Percentiles rank a stretch among this genome's conserved stretches.
phyloP scores from a whole-genome alignment of 2,888 invertebrate species.

The Diaprepes abbreviatus region DNA sequence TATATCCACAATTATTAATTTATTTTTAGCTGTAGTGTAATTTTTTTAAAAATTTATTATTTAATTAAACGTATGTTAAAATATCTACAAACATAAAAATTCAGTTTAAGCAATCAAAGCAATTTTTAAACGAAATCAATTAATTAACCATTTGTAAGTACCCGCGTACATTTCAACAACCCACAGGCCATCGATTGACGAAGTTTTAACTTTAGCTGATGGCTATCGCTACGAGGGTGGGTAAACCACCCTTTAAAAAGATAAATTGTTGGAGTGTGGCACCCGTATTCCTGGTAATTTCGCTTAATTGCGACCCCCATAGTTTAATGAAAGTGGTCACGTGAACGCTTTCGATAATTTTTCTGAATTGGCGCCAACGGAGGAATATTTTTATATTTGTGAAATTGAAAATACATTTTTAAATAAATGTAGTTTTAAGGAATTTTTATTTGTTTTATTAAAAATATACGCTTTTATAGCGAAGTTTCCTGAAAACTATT shows the following conservation, averaged over 20 bases:
- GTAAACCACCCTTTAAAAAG: conserved; percentile 23
- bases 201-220: conserved; percentile 36
- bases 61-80: no score
- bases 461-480: no score
- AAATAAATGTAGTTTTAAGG: no score
- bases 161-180: conserved; percentile 28
- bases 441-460: no score
- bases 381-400: neutral
- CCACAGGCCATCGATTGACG: conserved; percentile 33
- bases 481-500: no score
- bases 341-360: conserved; percentile 15
- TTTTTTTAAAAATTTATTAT: no score
- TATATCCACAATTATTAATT: no score
- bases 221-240: conserved; percentile 35
- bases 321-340: conserved; percentile 21
- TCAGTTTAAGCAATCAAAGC: no score
- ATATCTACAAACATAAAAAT: no score
- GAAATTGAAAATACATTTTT: no score
- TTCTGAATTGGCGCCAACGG: neutral
- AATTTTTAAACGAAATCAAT: neutral
- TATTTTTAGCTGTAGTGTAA: no score
- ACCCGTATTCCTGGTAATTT: conserved; percentile 32
- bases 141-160: conserved; percentile 1
- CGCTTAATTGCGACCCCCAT: conserved; percentile 35
- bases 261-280: conserved; percentile 27